Evolutionary conservation across 2,113 vertebrate species (phyloP), one percentile per base, ranked within the genome.

Genomic region (Notarius quadriscutis): DNA sequence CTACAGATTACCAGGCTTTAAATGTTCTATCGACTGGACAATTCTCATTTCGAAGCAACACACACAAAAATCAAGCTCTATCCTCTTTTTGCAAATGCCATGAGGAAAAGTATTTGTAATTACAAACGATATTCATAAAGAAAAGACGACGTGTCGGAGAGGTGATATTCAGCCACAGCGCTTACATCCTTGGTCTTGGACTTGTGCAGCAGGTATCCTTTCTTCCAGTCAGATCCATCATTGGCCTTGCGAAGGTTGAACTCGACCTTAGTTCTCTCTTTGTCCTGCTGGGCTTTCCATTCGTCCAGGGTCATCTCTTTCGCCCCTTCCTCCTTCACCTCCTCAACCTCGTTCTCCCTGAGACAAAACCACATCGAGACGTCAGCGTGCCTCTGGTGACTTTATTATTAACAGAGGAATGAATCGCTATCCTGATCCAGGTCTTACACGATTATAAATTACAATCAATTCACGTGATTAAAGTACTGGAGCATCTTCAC

Each of bases 291-390:
- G 84, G 98, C 98, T 93, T 99, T 99, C 98, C 98, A 99, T 90
- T 99, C 98, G 58, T 99, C 98, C 94, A 99, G 94, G 90, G 97
- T 99, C 98, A 99, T 99, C 89, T 99, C 97, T 95, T 99, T 99
- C 53, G 98, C 96, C 27, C 97, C 97, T 94, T 99, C 98, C 51
- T 99, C 98, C 94, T 99, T 99, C 3, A 96, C 96, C 90, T 99
- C 98, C 92, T 99, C 98, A 84, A 93, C 97, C 94, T 99, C 98
- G 67, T 99, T 99, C 92, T 99, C 98, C 93, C 98, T 98, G 92
- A 83, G 91, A 92, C 84, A 92, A 77, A 27, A 91, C 71, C 34
- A 79, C 2, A 69, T 10, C 0, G 25, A 62, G 27, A 34, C 17
- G 50, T 80, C 58, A 78, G 51, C 15, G 55, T 72, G 27, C 51